phyloP scores from a whole-genome alignment of 2,888 invertebrate species.

The Amphipyra tragopoginis region DNA sequence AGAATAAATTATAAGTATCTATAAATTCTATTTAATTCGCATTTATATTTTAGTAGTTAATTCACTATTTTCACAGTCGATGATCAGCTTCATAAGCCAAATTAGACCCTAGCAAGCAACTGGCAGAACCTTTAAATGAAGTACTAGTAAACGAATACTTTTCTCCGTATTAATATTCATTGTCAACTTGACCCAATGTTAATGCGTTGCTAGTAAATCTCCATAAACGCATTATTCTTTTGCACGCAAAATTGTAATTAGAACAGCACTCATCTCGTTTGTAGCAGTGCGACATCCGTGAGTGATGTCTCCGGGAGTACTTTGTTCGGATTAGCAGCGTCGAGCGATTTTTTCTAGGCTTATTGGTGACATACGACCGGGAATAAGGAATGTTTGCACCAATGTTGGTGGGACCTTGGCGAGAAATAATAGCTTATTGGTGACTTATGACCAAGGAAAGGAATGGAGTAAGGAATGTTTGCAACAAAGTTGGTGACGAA shows the following conservation, averaged over 20 bases:
- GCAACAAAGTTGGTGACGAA: too few species aligned
- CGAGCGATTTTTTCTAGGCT: constrained; percentile 49
- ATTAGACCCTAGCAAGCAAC: too few species aligned
- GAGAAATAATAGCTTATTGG: neutral
- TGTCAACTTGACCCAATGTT: too few species aligned
- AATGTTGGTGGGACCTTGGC: constrained; percentile 9
- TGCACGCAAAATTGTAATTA: constrained; percentile 31
- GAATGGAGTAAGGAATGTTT: neutral
- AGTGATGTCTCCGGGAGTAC: constrained; percentile 52
- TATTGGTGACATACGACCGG: constrained; percentile 38
- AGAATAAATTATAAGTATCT: too few species aligned
- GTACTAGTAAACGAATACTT: too few species aligned
- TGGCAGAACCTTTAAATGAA: too few species aligned
- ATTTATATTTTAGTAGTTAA: neutral
- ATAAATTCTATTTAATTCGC: neutral
- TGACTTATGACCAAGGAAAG: neutral
- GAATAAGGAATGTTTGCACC: constrained; percentile 6
- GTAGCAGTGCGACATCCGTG: constrained; percentile 42
- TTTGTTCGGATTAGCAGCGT: constrained; percentile 54
- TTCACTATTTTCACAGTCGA: too few species aligned
- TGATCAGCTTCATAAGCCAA: too few species aligned
- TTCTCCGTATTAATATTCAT: too few species aligned
- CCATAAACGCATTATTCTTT: constrained; percentile 8
- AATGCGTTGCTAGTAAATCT: neutral
- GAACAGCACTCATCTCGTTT: constrained; percentile 37